Conservation (phyloP, 2,113 vertebrate species). For the Salvelinus alpinus region DNA sequence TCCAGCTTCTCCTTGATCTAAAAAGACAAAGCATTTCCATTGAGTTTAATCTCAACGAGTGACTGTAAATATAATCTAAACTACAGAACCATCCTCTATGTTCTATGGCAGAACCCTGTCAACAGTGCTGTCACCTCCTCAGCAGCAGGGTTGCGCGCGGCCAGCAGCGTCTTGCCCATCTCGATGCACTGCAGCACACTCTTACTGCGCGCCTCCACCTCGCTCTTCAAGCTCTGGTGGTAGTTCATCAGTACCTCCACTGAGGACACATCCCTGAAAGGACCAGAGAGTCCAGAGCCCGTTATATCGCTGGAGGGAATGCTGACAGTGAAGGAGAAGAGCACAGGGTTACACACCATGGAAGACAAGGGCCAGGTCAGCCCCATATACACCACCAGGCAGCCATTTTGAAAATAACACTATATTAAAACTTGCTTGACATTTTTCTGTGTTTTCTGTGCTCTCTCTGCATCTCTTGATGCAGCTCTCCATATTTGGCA, state of each 20-base stretch:
- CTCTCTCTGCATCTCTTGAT: too few species aligned
- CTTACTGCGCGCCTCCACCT: slow-evolving; percentile 83
- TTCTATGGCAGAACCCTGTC: neutral
- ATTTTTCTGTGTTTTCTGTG: too few species aligned
- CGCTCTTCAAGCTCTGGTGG: slow-evolving; percentile 90
- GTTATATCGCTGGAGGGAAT: slow-evolving; percentile 27
- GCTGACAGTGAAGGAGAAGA: slow-evolving; percentile 15
- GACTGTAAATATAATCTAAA: neutral
- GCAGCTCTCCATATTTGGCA: neutral
- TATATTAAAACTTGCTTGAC: too few species aligned
- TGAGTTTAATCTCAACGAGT: neutral
- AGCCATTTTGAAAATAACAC: slow-evolving; percentile 3
- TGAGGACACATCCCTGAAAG: slow-evolving; percentile 87
- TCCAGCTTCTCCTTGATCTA: slow-evolving; percentile 91
- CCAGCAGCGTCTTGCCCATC: slow-evolving; percentile 86
- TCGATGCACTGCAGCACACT: slow-evolving; percentile 84
- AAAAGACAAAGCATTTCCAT: slow-evolving; percentile 26
- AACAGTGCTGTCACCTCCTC: slow-evolving; percentile 79
- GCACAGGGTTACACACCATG: slow-evolving; percentile 9
- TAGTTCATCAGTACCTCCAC: slow-evolving; percentile 96
- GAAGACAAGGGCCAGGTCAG: slow-evolving; percentile 9
- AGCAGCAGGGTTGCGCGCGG: slow-evolving; percentile 82
- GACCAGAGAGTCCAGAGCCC: slow-evolving; percentile 33
- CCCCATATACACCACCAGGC: slow-evolving; percentile 5
- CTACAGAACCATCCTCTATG: neutral